Conservation (phyloP, 2,797 vertebrate genomes). For the Acomys russatus region DNA sequence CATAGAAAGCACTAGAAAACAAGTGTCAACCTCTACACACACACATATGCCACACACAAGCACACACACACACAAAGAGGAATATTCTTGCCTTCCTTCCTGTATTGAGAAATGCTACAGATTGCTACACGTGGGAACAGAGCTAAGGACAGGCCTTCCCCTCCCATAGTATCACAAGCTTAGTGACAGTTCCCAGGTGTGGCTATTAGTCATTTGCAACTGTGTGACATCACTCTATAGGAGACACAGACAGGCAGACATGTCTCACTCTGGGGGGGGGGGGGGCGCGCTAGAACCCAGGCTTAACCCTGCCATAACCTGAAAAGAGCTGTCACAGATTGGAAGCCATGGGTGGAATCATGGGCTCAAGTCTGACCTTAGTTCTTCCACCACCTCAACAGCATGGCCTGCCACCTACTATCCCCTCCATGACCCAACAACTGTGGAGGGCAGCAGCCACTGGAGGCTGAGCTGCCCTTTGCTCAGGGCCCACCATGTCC, state of each 20-base stretch:
- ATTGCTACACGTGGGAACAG: not conserved
- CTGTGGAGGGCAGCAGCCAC: not conserved
- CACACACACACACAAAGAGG: not conserved
- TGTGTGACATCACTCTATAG: not conserved
- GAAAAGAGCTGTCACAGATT: not conserved
- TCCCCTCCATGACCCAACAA: not conserved
- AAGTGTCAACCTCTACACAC: not conserved
- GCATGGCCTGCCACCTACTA: not conserved
- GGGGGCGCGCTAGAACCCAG: not conserved
- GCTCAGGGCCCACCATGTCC: not conserved
- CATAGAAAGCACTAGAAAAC: not conserved
- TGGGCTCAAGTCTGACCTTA: not conserved
- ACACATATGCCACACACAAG: not conserved
- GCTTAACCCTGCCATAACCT: not conserved
- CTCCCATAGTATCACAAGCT: not conserved
- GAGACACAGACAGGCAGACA: not conserved
- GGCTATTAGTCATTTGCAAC: not conserved
- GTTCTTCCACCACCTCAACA: too few species aligned
- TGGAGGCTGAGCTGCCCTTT: not conserved
- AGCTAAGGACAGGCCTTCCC: not conserved
- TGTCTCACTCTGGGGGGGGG: not conserved
- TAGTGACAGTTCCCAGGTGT: not conserved
- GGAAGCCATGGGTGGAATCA: not conserved
- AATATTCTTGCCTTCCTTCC: not conserved
- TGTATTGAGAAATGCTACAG: not conserved